phyloP scores from a whole-genome alignment of 2,113 vertebrate species.

The Catharus fuscescens region DNA sequence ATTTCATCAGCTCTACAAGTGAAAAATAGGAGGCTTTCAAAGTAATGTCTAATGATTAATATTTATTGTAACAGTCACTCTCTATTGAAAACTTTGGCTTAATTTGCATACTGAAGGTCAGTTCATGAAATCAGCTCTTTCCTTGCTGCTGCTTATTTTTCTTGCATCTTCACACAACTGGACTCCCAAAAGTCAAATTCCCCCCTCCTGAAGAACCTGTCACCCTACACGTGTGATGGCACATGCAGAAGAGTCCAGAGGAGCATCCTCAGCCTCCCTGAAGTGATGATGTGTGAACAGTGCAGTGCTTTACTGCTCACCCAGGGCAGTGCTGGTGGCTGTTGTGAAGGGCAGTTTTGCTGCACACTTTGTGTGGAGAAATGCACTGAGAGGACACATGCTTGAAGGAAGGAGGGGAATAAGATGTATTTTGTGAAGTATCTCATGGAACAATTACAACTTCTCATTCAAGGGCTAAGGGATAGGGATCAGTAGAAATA shows the following conservation, averaged over 20 bases:
- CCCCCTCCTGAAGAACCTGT: not conserved
- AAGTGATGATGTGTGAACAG: not conserved
- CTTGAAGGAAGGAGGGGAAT: not conserved
- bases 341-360: not conserved
- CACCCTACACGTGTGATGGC: not conserved
- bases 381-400: not conserved
- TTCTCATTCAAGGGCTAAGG: not conserved
- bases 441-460: not conserved
- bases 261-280: not conserved
- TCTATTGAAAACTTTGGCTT: not conserved
- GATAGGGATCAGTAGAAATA: not conserved
- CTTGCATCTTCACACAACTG: not conserved
- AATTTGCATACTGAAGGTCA: not conserved
- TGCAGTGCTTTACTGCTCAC: not conserved
- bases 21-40: not conserved
- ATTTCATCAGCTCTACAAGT: not conserved
- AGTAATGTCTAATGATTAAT: not conserved
- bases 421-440: not conserved
- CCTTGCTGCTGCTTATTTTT: not conserved
- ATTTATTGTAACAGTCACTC: not conserved
- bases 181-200: not conserved
- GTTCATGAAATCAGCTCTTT: not conserved
- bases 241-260: not conserved
- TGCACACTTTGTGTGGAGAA: not conserved
- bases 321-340: not conserved